Evolutionary conservation across 2,797 vertebrate genomes (phyloP).

Genomic region (Mormyrops attenuatus): DNA sequence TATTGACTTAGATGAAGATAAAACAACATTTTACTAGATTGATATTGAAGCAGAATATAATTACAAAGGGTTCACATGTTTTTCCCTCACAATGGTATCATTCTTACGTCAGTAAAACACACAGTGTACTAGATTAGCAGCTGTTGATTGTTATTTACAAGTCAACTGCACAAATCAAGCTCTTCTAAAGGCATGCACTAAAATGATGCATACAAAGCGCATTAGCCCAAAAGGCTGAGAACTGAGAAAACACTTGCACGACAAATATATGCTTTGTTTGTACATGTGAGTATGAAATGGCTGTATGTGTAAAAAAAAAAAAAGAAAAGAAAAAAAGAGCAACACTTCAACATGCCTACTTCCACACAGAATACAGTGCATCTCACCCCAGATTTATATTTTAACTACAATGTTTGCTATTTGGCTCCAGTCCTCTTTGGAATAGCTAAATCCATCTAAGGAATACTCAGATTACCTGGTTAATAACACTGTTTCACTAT

Average conservation of each 20-base stretch:
- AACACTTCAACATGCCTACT: not conserved
- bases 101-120: not conserved
- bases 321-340: constrained; percentile 16
- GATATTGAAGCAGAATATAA: not conserved
- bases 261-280: constrained; percentile 40
- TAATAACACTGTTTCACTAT: not conserved
- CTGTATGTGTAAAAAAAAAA: constrained; percentile 35
- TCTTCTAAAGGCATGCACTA: constrained; percentile 6
- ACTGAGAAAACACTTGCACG: constrained; percentile 28
- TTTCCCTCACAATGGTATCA: not conserved
- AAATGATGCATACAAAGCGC: constrained; percentile 31
- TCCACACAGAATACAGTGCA: not conserved
- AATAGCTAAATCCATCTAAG: not conserved
- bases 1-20: not conserved
- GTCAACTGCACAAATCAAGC: not conserved
- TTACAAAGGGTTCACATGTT: not conserved
- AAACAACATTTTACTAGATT: not conserved
- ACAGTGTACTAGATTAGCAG: not conserved
- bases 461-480: not conserved
- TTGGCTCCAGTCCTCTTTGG: not conserved
- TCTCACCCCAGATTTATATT: not conserved
- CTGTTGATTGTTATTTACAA: not conserved
- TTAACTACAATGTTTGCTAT: not conserved
- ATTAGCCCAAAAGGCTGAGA: constrained; percentile 40
- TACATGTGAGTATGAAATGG: constrained; percentile 31